Evolutionary conservation across 2,888 invertebrate genomes (phyloP).

Genomic region (Andrena bucephala): DNA sequence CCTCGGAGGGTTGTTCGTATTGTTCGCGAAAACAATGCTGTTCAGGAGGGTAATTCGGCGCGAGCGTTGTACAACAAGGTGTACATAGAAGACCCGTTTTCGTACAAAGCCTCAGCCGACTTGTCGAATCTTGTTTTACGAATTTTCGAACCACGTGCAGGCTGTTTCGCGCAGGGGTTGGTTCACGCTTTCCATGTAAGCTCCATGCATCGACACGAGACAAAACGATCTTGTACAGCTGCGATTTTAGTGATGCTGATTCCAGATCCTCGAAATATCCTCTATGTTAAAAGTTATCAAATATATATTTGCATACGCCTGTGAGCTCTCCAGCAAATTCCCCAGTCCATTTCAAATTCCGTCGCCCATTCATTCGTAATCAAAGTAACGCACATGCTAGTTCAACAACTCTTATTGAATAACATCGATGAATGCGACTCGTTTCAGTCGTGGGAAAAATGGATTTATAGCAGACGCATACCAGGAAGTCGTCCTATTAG

Average conservation of each 20-base stretch:
- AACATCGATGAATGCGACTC: not conserved
- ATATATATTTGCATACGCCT: too few relatives aligned
- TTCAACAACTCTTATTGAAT: too few relatives aligned
- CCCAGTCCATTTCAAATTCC: too few relatives aligned
- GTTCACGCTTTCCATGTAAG: not conserved
- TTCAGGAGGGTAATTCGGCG: constrained; percentile 64
- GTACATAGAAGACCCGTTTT: constrained; percentile 51
- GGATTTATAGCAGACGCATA: not conserved
- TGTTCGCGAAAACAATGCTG: constrained; percentile 74
- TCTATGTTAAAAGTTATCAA: too few relatives aligned
- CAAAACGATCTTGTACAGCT: too few relatives aligned
- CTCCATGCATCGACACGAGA: not conserved
- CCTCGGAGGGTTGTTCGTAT: constrained; percentile 69
- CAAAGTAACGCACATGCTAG: too few relatives aligned
- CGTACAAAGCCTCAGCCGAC: constrained; percentile 52
- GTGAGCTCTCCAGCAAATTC: too few relatives aligned
- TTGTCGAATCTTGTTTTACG: constrained; percentile 61
- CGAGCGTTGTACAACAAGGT: constrained; percentile 64
- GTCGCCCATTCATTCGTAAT: too few relatives aligned
- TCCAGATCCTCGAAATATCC: too few relatives aligned
- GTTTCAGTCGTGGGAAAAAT: too few relatives aligned
- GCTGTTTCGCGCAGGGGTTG: not conserved
- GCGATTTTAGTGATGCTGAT: too few relatives aligned
- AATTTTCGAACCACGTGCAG: constrained; percentile 48
- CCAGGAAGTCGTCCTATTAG: not conserved